Conservation (phyloP, 2,797 vertebrate species). For the Anisognathus igniventris region DNA sequence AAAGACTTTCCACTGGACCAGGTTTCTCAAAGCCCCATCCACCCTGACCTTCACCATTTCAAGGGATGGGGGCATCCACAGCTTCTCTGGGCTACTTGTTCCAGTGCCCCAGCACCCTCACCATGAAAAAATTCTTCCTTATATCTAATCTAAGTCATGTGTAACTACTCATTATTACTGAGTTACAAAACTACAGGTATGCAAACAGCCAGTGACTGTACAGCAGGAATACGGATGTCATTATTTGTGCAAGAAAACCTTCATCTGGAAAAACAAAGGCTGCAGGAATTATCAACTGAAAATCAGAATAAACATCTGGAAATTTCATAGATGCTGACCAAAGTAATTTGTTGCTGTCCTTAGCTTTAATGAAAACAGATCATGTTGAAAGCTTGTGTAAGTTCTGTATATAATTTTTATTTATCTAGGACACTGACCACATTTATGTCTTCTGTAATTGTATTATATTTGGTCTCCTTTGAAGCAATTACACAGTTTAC, state of each 20-base stretch:
- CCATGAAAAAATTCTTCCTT: not conserved
- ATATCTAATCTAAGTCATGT: not conserved
- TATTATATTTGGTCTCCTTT: conserved; percentile 3
- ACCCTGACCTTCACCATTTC: not conserved
- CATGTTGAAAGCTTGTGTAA: not conserved
- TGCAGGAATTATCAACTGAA: not conserved
- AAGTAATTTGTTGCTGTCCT: not conserved
- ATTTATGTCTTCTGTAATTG: not conserved
- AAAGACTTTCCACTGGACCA: not conserved
- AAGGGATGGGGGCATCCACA: not conserved
- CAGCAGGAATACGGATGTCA: not conserved
- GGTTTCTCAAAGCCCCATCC: not conserved
- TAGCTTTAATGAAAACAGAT: conserved; percentile 12
- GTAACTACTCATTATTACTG: not conserved
- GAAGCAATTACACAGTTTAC: conserved; percentile 36
- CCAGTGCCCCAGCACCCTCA: not conserved
- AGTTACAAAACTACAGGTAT: not conserved
- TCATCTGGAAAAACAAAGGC: not conserved
- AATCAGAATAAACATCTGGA: not conserved
- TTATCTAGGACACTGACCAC: not conserved
- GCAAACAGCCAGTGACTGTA: not conserved
- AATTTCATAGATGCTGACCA: not conserved
- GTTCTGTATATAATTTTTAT: not conserved
- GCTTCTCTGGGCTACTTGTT: not conserved
- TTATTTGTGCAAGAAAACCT: not conserved